Evolutionary conservation across 1,140 invertebrate genomes (phyloP), one percentile per base, ranked within the genome.

Genomic region (Zaprionus davidi): DNA sequence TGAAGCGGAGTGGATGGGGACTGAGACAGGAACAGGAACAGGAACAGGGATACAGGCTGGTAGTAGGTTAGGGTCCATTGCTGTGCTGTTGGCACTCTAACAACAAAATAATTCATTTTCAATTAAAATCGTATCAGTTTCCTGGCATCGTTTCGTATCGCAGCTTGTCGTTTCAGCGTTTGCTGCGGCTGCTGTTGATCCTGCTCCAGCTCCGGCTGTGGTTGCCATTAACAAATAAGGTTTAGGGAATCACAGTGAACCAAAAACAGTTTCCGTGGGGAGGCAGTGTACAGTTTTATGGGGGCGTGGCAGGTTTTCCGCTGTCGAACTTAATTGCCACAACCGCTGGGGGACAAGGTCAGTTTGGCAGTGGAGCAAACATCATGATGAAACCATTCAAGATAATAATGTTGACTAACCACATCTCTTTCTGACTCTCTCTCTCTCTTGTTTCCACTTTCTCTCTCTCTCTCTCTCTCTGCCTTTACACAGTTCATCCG

Each of bases 401-500:
- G 22, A 62, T 22, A 49, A 44, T 28, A 66, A 63, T 70, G 67
- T 62, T 71, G 68, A 75, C 62, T 64, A 62, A 81, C 67, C 57
- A 24, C 24, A 20, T 20, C 41, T 46, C 26, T 60, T 22, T 22
- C 9, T 41, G 36, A 44, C n/a, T 59, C 26, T 24, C 20, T 49
- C 9, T 44, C 26, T 31, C 2, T 31, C 31, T 31, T 28, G 26
- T 1, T 28, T 28, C 26, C 1, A 28, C 2, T 11, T 34, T 11
- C 28, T 28, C 28, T 31, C 46, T 51, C 46, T n/a, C 20, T 34
- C 26, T 57, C 34, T 69, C 26, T 66, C 26, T 49, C 1, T 36
- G 12, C 31, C n/a, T 55, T 53, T 31, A 44, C 24, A 11, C 94
- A 97, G 96, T 97, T 94, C 96, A 97, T 93, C 96, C 96, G 58